Percentiles rank a stretch among this genome's conserved stretches.
These are phyloP conservation scores for Drosophila teissieri DNA, from an alignment of 1,140 invertebrate species.

Conservation along the genomic window DNA sequence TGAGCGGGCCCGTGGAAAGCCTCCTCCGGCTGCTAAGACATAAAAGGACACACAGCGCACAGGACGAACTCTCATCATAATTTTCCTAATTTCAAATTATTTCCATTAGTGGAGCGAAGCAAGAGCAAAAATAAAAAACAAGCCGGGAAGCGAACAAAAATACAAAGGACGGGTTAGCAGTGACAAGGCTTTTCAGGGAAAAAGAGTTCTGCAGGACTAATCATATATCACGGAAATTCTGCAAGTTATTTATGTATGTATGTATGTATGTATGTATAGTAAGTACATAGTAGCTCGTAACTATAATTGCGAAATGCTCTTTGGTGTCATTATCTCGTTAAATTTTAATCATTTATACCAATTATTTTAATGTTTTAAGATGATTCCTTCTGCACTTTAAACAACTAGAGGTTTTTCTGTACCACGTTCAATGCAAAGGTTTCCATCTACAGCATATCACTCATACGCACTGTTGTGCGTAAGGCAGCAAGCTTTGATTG, in stretches of 20 bases:
- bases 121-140: not conserved
- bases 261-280: too few species aligned
- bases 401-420: too few species aligned
- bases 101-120: conserved; percentile 37
- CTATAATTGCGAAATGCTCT: not conserved
- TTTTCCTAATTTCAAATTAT: conserved; percentile 54
- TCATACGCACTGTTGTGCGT: too few species aligned
- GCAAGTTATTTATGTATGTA: too few species aligned
- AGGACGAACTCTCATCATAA: conserved; percentile 50
- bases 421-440: too few species aligned
- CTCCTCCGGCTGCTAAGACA: conserved; percentile 32
- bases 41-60: conserved; percentile 35
- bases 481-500: too few species aligned
- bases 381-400: too few species aligned
- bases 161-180: not conserved
- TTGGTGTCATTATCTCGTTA: not conserved
- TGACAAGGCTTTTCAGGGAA: conserved; percentile 1
- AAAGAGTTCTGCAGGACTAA: not conserved
- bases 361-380: not conserved
- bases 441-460: too few species aligned
- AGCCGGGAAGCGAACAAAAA: not conserved
- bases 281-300: not conserved
- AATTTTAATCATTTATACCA: not conserved
- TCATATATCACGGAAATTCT: not conserved
- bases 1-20: conserved; percentile 5